These are phyloP conservation scores for Psilopogon haemacephalus DNA, from an alignment of 2,113 vertebrate species.

Conservation along the genomic window DNA sequence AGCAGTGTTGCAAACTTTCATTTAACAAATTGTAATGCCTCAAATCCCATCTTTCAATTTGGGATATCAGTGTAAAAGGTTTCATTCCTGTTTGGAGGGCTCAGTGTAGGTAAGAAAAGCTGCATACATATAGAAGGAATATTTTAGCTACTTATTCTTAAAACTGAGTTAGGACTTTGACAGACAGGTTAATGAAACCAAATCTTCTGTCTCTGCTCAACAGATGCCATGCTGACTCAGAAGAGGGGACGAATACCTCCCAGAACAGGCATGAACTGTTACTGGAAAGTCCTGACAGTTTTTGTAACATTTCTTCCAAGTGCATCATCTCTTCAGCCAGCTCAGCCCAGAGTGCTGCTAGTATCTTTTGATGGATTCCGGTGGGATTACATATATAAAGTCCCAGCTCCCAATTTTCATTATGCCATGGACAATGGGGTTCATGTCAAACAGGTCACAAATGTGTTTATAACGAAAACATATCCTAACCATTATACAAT, in stretches of 20 bases:
- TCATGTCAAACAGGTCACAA: slow-evolving; percentile 81
- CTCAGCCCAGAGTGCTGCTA: slow-evolving; percentile 78
- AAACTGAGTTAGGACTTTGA: not conserved
- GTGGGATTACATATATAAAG: slow-evolving; percentile 88
- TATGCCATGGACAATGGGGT: slow-evolving; percentile 78
- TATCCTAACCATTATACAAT: slow-evolving; percentile 91
- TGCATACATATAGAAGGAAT: not conserved
- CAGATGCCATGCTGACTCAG: slow-evolving; percentile 39
- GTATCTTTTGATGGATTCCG: slow-evolving; percentile 93
- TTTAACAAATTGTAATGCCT: not conserved
- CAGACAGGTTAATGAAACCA: not conserved
- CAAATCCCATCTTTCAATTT: not conserved
- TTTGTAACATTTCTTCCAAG: not conserved
- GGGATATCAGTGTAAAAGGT: not conserved
- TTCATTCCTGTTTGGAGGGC: rapidly evolving
- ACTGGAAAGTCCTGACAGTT: not conserved
- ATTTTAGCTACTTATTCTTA: not conserved
- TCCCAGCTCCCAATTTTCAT: slow-evolving; percentile 82
- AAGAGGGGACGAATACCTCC: not conserved
- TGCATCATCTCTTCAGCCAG: not conserved
- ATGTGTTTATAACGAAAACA: slow-evolving; percentile 87
- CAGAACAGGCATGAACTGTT: slow-evolving; percentile 46
- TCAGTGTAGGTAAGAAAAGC: not conserved
- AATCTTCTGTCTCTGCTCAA: slow-evolving; percentile 11
- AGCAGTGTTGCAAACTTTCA: not conserved